Base-by-base conservation (phyloP, 2,113 vertebrate species). In the Recurvirostra avosetta region DNA sequence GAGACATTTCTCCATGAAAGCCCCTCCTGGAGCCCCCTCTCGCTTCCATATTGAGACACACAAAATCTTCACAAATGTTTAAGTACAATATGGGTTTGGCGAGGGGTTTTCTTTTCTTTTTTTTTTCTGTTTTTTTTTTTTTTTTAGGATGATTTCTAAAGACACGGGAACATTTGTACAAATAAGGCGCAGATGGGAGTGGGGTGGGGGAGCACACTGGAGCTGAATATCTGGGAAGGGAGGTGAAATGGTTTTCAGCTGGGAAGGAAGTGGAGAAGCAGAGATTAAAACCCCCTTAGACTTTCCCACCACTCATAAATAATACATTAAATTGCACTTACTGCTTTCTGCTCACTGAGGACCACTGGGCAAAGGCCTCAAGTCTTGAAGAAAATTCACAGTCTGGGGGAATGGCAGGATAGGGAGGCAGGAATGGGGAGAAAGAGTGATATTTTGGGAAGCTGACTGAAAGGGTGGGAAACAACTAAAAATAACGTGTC, bases 61-160 rank as follows among this genome's bases (percentile, higher is more conserved):
- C 94, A 96, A 96, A 97, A 95, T 98, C 97, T 97, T 97, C 96
- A 97, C 95, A 97, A 97, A 97, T 93, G 96, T 98, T 98, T 96
- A 97, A 96, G 87, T 96, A 97, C 97, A 98, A 97, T 98, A 98
- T 97, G 97, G 95, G 96, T 93, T 95, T 95, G 92, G 87, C 38
- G 52, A 89, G 75, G 77, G 87, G 89, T 58, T 88, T 96, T 88
- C 61, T 94, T 96, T 96, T 94, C n/a, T 94, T 62, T 84, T 53
- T 72, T 22, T 4, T 12, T 27, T 38, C 38, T 38, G 38, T 13
- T 5, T 15, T 3, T 19, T 38, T 49, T n/a, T 76, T 84, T 91
- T 80, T 92, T 89, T 93, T 93, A 95, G 94, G 97, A 98, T 95
- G 85, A 96, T 98, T 98, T 98, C 92, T 97, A 96, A 97, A 96